Percentiles rank a stretch among this genome's conserved stretches.
These are phyloP conservation scores for Tolypeutes matacus DNA, from an alignment of 2,797 vertebrate species.

Conservation along the genomic window DNA sequence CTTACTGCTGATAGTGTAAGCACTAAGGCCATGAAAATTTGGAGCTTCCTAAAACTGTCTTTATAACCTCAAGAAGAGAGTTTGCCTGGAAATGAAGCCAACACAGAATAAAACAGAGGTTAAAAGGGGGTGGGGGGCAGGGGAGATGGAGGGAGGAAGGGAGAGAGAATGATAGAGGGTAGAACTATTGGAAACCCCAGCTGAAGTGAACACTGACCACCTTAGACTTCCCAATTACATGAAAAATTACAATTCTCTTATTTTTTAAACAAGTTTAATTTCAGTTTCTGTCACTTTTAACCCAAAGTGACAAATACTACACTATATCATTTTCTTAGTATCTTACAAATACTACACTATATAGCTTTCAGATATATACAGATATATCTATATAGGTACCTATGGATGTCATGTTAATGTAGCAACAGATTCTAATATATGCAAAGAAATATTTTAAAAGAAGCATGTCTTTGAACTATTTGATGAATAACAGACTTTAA, in stretches of 20 bases:
- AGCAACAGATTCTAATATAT: background rate
- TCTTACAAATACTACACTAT: background rate
- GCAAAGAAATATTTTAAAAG: background rate
- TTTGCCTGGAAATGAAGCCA: background rate
- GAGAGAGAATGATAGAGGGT: background rate
- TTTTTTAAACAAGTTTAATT: slow-evolving; percentile 27
- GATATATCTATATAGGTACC: background rate
- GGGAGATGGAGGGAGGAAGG: background rate
- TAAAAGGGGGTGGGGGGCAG: background rate
- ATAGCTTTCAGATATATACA: background rate
- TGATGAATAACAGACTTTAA: background rate
- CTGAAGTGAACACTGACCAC: background rate
- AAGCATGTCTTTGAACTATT: background rate
- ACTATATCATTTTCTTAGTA: background rate
- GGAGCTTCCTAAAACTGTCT: background rate
- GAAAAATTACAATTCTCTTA: background rate
- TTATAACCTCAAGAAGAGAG: background rate
- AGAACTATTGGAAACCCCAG: background rate
- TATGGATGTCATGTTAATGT: background rate
- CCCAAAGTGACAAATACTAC: background rate
- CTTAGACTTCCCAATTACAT: background rate
- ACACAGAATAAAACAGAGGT: background rate
- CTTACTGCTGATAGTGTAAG: background rate
- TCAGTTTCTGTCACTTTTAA: background rate
- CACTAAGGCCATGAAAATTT: background rate